Base-by-base conservation (phyloP, 2,888 invertebrate species). In the Dyspetes luteomarginatus region DNA sequence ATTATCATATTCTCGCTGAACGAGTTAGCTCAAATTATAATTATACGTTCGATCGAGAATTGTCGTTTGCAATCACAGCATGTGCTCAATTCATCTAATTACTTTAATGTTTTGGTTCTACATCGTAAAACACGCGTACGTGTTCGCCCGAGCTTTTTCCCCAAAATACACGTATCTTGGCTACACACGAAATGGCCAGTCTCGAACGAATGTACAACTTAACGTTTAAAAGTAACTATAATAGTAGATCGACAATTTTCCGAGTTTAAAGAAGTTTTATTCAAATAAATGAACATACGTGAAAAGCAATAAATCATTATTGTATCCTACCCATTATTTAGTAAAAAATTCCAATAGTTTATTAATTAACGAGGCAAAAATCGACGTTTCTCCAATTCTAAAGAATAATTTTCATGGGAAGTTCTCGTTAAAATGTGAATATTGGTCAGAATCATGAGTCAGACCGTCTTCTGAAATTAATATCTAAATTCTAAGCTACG, bases 121-220 rank as follows among this genome's bases (percentile, higher is more conserved):
- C 19, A 26, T 50, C 36, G 17, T 15, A 3, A 7, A 0, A 22
- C 36, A 65, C 19, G 43, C 48, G 22, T 26, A 36, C 60, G 41
- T 43, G 56, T 56, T 56, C 45, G 56, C 43, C 28, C 43, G 56
- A 56, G 69, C 0, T 12, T 7, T 48, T 48, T 17, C 17, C 5
- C 7, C 48, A 48, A 48, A 36, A 19, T 50, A 28, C 26, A 5
- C 48, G 48, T 26, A 45, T 30, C 60, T 62, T 36, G 71, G 22
- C 50, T 60, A 50, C 71, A 15, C 48, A 15, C 7, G 36, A 72
- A 48, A 12, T 30, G 50, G 36, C 36, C 60, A 72, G 50, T 62
- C 50, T 60, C 50, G 60, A 72, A 72, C 71, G 60, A 72, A 72
- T 72, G 60, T 72, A 72, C 71, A 60, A 72, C 36, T 41, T 50